Conservation (phyloP, 1,140 invertebrate genomes). For the Drosophila nebulosa region DNA sequence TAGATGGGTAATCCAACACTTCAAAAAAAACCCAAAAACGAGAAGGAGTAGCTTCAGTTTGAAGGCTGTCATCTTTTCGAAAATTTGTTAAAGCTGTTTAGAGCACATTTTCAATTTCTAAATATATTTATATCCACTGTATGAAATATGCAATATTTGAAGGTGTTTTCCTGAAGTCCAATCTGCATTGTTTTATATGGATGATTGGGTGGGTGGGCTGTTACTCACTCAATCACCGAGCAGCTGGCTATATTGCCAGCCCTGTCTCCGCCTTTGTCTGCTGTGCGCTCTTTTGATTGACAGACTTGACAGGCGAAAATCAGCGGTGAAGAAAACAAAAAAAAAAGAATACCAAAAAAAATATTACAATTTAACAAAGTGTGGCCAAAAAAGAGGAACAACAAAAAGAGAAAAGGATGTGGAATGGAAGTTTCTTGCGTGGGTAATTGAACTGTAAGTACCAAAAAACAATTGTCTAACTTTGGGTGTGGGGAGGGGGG, state of each 20-base stretch:
- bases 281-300: constrained; percentile 65
- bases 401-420: background rate
- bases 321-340: constrained; percentile 18
- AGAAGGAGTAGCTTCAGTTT: background rate
- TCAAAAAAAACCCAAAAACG: background rate
- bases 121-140: background rate
- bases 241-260: background rate
- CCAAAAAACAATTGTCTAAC: constrained; percentile 40
- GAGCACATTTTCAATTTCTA: background rate
- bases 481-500: constrained; percentile 27
- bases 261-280: constrained; percentile 23
- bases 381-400: constrained; percentile 20
- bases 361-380: constrained; percentile 57
- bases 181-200: background rate
- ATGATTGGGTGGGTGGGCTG: too few species aligned
- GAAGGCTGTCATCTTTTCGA: background rate
- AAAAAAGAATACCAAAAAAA: constrained; percentile 30
- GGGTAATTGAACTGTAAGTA: constrained; percentile 77
- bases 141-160: background rate
- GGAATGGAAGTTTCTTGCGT: background rate
- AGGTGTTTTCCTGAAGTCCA: background rate
- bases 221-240: constrained; percentile 31
- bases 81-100: background rate
- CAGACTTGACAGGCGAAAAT: constrained; percentile 61
- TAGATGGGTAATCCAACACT: background rate